Evolutionary conservation across 2,797 vertebrate genomes (phyloP), one percentile per base, ranked within the genome.

Genomic region (Nannoperca obscura): DNA sequence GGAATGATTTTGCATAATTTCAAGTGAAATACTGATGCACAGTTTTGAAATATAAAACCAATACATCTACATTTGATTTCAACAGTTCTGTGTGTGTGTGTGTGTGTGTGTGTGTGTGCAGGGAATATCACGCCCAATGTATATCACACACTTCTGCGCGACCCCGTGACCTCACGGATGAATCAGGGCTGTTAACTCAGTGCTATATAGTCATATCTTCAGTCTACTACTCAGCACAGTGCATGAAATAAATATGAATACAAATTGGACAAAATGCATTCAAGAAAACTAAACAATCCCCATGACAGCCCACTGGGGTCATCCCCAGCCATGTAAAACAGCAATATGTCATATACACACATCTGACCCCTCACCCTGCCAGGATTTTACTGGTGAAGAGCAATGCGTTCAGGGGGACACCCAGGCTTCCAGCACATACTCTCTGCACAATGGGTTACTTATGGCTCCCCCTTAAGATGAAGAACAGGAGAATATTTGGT

Each of bases 401-500:
- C 84, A 67, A 59, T 54, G 84, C 76, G 89, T 88, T 80, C 0
- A 76, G 81, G 91, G 80, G 80, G 61, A 71, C 57, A 58, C 69
- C 58, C 59, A 84, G 88, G 85, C 83, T 86, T 84, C 63, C 69
- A 81, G 66, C 72, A 82, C 65, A 82, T 42, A 57, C 72, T 80
- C 62, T 40, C 70, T 50, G 52, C 76, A 84, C 83, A 86, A 62
- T 67, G 82, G 68, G 74, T 72, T 89, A 81, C 87, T 89, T 91
- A 86, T 80, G 62, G 83, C 66, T 71, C 69, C 85, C 85, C 83
- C 90, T 86, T 30, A 75, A 89, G 88, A 86, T 88, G 88, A 82
- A 84, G 68, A 88, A 78, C 20, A 71, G 82, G 80, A 90, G 79
- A 90, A 83, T 84, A 83, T 93, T 90, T 93, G 81, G 87, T 85